These are phyloP conservation scores for Montipora capitata DNA, from an alignment of 92 coral and sea anemone species.

Conservation along the genomic window DNA sequence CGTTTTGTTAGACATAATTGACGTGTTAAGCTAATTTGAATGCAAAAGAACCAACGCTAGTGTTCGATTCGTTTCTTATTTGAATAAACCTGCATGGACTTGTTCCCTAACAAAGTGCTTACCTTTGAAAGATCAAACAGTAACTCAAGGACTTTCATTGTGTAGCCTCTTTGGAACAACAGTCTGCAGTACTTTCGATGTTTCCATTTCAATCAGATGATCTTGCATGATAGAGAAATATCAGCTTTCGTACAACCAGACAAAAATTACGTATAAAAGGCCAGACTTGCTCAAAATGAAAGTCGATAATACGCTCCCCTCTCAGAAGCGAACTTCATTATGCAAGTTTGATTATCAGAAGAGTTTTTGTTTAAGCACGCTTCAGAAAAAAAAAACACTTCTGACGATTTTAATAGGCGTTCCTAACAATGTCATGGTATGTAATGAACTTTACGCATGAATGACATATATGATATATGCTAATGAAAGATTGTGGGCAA, in stretches of 20 bases:
- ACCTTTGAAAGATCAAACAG: conserved; percentile 15
- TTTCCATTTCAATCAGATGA: too few relatives aligned
- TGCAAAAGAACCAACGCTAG: conserved; percentile 16
- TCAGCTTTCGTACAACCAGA: neutral
- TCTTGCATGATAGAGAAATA: too few relatives aligned
- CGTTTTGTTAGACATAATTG: conserved; percentile 5
- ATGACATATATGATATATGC: neutral
- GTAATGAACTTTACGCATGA: conserved; percentile 30
- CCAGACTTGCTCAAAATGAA: conserved; percentile 1
- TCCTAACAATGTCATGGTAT: neutral
- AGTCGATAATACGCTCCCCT: neutral
- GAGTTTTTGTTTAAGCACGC: conserved; percentile 51
- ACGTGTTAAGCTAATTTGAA: neutral
- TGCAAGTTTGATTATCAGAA: conserved; percentile 29
- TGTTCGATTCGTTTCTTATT: neutral
- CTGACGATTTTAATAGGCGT: conserved; percentile 12
- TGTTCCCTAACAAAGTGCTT: conserved; percentile 7
- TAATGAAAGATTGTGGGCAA: neutral
- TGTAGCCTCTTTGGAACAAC: neutral
- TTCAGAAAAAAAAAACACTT: conserved; percentile 35
- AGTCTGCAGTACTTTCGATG: neutral
- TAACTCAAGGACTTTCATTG: conserved; percentile 48
- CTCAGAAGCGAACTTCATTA: conserved; percentile 1
- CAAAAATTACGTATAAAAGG: neutral
- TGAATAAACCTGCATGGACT: conserved; percentile 35